Base-by-base conservation (phyloP, 35 echinoderm and acorn worm genomes). In the Ophioderma brevispina region DNA sequence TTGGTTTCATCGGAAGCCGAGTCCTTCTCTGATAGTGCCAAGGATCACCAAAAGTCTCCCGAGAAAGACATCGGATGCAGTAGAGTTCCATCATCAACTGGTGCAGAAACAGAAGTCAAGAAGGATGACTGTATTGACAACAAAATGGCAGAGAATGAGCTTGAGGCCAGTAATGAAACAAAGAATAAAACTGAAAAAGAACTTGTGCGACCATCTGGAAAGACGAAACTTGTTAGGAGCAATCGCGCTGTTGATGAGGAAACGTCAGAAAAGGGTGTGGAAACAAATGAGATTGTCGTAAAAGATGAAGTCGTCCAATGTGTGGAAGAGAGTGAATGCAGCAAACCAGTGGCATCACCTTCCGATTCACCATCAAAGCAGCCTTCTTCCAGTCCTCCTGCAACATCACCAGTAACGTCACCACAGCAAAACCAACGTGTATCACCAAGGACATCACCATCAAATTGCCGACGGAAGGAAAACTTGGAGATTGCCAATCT, bases 401-500 rank as follows among this genome's bases (percentile, higher is more conserved):
- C 46, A 14, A 33, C 6, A 11, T 81, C 40, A 42, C 2, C 76
- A 17, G n/a, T 32, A 37, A 18, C 76, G 13, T 21, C 32, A 31
- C 25, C 23, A 35, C 36, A 32, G 32, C 21, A 78, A 15, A 33
- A 23, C n/a, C 31, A 25, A 14, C 36, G 32, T 86, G 35, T 35
- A 37, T 75, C 86, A 38, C 92, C 92, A 38, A 85, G 31, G 31
- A 59, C 82, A 39, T 86, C 90, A 15, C 90, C 90, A 14, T 76
- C 70, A 19, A 59, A n/a, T 32, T 34, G 37, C 43, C 37, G 49
- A 89, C 81, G 85, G 85, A 97, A 97, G 41, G 92, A 91, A 36
- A 94, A 90, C 50, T 64, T 92, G 5, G 93, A 98, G 40, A 76
- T 98, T 33, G 88, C 90, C 63, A 99, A 99, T 78, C 76, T 99